Percentiles rank a stretch among this genome's conserved stretches.
phyloP scores from a whole-genome alignment of 2,113 vertebrate genomes.

The Podiceps cristatus region DNA sequence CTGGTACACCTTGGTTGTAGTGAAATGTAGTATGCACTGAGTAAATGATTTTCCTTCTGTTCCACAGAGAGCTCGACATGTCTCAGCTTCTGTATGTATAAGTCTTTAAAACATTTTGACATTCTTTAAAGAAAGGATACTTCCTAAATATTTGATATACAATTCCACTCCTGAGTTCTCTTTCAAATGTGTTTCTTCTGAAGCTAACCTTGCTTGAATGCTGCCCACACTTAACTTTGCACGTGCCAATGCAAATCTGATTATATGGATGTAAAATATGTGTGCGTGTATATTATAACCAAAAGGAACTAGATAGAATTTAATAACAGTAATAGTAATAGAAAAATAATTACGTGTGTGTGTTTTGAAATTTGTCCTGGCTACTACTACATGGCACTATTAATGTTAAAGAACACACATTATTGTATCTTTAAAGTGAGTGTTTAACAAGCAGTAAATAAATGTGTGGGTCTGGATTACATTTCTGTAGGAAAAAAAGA shows the following conservation, averaged over 20 bases:
- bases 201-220: neutral
- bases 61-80: neutral
- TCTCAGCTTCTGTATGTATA: neutral
- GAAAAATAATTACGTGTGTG: neutral
- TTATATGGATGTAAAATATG: neutral
- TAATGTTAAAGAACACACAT: neutral
- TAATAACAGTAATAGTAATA: neutral
- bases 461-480: neutral
- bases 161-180: neutral
- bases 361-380: neutral
- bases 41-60: neutral
- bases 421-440: neutral
- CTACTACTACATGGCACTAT: neutral
- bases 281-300: neutral
- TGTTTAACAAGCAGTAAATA: neutral
- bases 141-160: neutral
- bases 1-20: neutral
- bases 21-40: neutral
- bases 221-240: neutral
- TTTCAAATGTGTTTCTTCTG: neutral
- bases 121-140: neutral
- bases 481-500: neutral
- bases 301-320: neutral
- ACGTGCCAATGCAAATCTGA: neutral
- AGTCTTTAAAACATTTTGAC: neutral